Base-by-base conservation (phyloP, 30 jellyfish, hydroid and myxozoan species). In the Clytia hemisphaerica region DNA sequence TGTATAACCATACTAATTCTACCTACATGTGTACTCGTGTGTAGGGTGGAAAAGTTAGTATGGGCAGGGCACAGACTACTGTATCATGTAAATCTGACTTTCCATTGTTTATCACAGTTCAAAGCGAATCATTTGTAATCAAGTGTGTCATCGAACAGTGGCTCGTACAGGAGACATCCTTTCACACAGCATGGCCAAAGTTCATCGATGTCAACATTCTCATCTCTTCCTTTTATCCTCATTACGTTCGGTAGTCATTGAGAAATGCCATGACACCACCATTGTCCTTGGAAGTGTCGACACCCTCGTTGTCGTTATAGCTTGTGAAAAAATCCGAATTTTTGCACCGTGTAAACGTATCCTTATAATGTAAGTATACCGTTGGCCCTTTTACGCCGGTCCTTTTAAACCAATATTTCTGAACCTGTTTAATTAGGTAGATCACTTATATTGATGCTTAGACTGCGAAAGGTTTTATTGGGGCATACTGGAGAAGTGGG, bases 91-190 rank as follows among this genome's bases (percentile, higher is more conserved):
- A n/a, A n/a, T n/a, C n/a, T n/a, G n/a, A n/a, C n/a, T n/a, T n/a
- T n/a, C n/a, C n/a, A n/a, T n/a, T n/a, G n/a, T 58, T 5, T 45
- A 21, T 77, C 58, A 6, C 55, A 88, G 97, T 37, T 32, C 48
- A 33, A 92, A 72, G 54, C 66, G 92, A 27, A 72, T 80, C 73
- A 54, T 88, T 2, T 79, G 81, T 76, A 88, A 88, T 57, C 97
- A 88, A 75, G 94, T 80, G 18, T 88, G 97, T 34, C 69, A 68
- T 16, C 83, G 97, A 18, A 79, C 94, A 1, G 77, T 88, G 2
- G 97, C 97, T 16, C 92, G 97, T 29, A 31, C 97, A 2, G 94
- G 97, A 2, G 93, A 80, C 32, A 82, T 83, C 45, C 67, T 88
- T 40, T 24, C 88, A 9, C 61, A 50, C 53, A 67, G 92, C 72